Conservation (phyloP, 2,797 vertebrate species). For the Xyrichtys novacula region DNA sequence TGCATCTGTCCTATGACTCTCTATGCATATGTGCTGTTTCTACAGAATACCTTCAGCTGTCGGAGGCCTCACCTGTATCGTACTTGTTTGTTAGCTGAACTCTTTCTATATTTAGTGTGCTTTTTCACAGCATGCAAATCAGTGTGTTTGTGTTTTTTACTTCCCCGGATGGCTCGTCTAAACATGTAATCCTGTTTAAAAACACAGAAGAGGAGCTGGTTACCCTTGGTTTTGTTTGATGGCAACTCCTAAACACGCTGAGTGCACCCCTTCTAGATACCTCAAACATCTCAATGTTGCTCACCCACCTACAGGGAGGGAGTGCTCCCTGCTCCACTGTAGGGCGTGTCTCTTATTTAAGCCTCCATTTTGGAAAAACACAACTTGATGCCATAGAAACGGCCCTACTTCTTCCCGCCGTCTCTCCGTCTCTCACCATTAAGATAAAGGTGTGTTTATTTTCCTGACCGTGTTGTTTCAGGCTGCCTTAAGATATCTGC, state of each 20-base stretch:
- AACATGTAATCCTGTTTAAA: constrained; percentile 62
- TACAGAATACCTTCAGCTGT: background rate
- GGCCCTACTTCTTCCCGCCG: background rate
- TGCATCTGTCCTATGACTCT: constrained; percentile 11
- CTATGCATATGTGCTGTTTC: background rate
- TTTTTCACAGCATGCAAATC: constrained; percentile 39
- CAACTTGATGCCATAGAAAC: constrained; percentile 68
- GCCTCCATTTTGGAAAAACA: constrained; percentile 74
- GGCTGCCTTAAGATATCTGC: constrained; percentile 17
- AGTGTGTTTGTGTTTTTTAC: constrained; percentile 1
- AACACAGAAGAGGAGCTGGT: constrained; percentile 51
- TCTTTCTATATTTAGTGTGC: constrained; percentile 25
- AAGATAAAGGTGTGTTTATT: constrained; percentile 50
- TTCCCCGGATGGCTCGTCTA: constrained; percentile 45
- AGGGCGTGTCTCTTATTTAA: constrained; percentile 72
- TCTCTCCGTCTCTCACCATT: background rate
- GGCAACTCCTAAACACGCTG: constrained; percentile 67
- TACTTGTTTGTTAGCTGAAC: constrained; percentile 15
- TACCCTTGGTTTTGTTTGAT: constrained; percentile 71
- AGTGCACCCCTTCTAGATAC: constrained; percentile 62
- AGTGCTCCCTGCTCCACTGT: constrained; percentile 50
- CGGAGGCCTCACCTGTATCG: constrained; percentile 17
- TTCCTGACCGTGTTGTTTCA: constrained; percentile 59
- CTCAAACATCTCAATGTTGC: constrained; percentile 75
- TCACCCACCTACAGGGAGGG: constrained; percentile 64